phyloP scores from a whole-genome alignment of 2,113 vertebrate species.

The Beaufortia kweichowensis region DNA sequence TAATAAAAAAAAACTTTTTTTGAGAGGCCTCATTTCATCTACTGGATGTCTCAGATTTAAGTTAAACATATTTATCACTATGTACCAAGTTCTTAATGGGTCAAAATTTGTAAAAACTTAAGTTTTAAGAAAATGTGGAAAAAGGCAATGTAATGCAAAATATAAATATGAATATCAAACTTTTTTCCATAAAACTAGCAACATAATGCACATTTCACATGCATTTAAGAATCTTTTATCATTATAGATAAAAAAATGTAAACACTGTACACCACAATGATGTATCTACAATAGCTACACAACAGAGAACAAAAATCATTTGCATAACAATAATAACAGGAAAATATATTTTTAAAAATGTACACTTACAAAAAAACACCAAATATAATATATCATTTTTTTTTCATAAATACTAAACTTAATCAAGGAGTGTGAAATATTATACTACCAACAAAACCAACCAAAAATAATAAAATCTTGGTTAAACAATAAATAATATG shows the following conservation, averaged over 20 bases:
- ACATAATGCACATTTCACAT: neutral
- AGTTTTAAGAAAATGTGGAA: no score
- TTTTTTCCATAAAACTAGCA: neutral
- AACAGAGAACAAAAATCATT: neutral
- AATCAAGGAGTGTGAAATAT: neutral
- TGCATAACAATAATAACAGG: neutral
- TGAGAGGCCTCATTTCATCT: neutral
- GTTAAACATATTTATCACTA: neutral
- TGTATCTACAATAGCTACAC: neutral
- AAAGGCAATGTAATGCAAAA: no score
- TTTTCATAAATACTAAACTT: neutral
- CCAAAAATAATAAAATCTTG: neutral
- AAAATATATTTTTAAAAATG: neutral
- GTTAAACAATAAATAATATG: neutral
- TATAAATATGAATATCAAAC: neutral
- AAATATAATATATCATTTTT: neutral
- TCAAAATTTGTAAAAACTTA: no score
- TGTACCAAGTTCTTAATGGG: neutral
- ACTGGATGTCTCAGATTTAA: neutral
- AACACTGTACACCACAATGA: neutral
- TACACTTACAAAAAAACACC: neutral
- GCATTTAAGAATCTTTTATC: neutral
- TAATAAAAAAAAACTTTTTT: constrained; percentile 19
- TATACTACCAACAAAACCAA: neutral
- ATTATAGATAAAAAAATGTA: neutral